phyloP scores from a whole-genome alignment of 1,140 invertebrate species.

The Rhyzopertha dominica region DNA sequence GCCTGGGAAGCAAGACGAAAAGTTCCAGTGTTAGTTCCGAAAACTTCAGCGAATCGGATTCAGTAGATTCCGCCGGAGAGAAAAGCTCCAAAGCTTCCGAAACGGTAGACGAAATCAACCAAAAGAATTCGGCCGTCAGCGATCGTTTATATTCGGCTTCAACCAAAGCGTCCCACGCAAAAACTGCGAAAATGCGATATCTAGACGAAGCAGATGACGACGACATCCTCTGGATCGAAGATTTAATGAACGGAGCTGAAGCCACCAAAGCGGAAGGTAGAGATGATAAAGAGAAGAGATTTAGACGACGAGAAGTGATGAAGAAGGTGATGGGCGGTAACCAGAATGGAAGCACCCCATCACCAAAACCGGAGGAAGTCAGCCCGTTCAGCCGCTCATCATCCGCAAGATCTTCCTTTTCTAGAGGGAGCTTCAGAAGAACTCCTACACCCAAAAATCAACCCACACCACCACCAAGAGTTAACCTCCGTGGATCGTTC shows the following conservation, averaged over 20 bases:
- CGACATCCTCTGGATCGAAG: constrained; percentile 27
- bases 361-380: background rate
- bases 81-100: constrained; percentile 22
- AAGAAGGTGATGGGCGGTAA: background rate
- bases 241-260: constrained; percentile 23
- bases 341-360: background rate
- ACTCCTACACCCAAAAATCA: background rate
- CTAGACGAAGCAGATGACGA: constrained; percentile 42
- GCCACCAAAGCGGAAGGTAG: constrained; percentile 7
- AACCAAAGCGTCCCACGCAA: constrained; percentile 54
- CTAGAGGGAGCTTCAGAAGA: background rate
- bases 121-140: constrained; percentile 39
- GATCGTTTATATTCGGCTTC: constrained; percentile 51
- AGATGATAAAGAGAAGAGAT: constrained; percentile 19
- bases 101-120: constrained; percentile 16
- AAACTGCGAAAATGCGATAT: constrained; percentile 54
- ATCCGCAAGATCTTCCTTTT: too few relatives aligned
- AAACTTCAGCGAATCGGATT: constrained; percentile 53
- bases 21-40: constrained; percentile 50
- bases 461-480: too few relatives aligned
- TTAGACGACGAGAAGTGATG: constrained; percentile 5
- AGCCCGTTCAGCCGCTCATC: too few relatives aligned
- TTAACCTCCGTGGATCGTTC: background rate
- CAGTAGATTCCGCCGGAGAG: constrained; percentile 31
- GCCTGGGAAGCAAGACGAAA: constrained; percentile 6